These are phyloP conservation scores for Glossophaga mutica DNA, from an alignment of 2,797 vertebrate genomes.

Conservation along the genomic window DNA sequence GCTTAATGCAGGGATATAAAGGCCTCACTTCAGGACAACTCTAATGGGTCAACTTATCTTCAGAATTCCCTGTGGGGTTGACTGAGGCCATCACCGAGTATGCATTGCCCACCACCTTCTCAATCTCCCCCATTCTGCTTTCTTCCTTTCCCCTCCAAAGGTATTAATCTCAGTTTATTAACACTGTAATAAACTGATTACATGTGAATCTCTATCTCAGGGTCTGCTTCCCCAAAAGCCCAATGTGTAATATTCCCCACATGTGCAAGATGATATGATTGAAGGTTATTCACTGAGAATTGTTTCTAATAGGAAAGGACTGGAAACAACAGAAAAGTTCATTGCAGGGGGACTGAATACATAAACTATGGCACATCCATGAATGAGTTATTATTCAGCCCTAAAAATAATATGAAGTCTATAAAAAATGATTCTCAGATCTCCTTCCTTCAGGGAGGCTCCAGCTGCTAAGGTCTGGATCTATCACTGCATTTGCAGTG, in stretches of 20 bases:
- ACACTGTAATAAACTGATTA: background rate
- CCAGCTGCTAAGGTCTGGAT: background rate
- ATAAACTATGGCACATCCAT: background rate
- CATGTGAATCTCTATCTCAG: background rate
- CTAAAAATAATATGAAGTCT: background rate
- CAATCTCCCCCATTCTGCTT: background rate
- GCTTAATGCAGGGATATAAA: background rate
- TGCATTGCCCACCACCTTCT: background rate
- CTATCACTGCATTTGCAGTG: background rate
- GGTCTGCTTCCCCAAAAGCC: background rate
- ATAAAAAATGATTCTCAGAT: background rate
- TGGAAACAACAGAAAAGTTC: background rate
- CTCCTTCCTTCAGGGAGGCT: background rate
- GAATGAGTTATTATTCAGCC: background rate
- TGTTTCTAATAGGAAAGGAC: background rate
- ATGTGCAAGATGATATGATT: background rate
- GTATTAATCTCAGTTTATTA: background rate
- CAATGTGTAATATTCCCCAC: background rate
- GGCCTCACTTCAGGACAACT: background rate
- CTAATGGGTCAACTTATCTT: background rate
- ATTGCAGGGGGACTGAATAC: background rate
- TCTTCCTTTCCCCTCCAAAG: background rate
- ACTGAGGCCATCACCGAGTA: background rate
- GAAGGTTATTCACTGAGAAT: background rate
- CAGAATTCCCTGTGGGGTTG: background rate